Base-by-base conservation (phyloP, 37 sponge, comb jelly and placozoan species). In the Haliclona indistincta region DNA sequence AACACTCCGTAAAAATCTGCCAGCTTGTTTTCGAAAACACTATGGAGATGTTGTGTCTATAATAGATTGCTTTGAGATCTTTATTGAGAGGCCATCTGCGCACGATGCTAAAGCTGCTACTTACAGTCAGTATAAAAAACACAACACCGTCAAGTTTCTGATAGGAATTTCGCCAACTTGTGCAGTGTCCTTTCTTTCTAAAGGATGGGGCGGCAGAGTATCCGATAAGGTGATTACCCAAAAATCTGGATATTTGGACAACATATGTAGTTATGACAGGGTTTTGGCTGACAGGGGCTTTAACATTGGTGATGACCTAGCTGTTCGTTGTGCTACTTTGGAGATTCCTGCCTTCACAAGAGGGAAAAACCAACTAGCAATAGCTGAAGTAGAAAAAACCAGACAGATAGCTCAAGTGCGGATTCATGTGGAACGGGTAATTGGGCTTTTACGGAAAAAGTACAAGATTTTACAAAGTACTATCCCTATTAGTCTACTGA, bases 341-440 rank as follows among this genome's bases (percentile, higher is more conserved):
- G 56, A 41, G 43, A 68, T 79, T 38, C 60, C 80, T 40, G 35
- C 75, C 56, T 74, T 74, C 40, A 74, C 75, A 58, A 56, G 67
- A 53, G 80, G 80, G 36, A 79, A 69, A 56, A 68, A 36, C 29
- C 80, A 79, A 38, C 43, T 79, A 35, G 53, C 80, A 41, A 53
- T 28, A 68, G 43, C 41, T n/a, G 70, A 79, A 40, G 80, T 68
- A n/a, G 80, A 79, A 60, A 55, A 36, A 29, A 53, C 80, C 36
- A 28, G 80, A 22, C 40, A 43, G 40, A 61, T 68, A 28, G 39
- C 70, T 44, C 20, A n/a, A 4, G 30, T 42, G 70, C 47, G 82
- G 29, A 81, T 81, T 30, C 82, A 81, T 81, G 82, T 81, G 39
- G 82, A 81, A 60, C 66, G 82, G 25, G 70, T 54, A 23, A 79